Conservation (phyloP, 2,113 vertebrate species). For the Anseranas semipalmata region DNA sequence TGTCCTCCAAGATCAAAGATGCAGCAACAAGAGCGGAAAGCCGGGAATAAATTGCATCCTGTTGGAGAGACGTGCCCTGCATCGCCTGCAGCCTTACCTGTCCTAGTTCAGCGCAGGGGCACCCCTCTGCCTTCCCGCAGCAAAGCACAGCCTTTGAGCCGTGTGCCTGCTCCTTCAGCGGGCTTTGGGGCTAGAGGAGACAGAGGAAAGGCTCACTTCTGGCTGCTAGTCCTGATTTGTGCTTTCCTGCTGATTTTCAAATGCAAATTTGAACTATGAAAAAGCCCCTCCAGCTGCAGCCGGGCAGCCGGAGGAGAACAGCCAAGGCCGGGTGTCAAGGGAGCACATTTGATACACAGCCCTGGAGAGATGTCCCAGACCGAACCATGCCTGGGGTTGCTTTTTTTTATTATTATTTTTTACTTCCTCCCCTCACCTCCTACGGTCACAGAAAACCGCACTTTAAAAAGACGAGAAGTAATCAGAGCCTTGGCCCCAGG, state of each 20-base stretch:
- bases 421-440: neutral
- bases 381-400: neutral
- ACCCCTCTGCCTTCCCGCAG: rapidly evolving
- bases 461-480: conserved; percentile 25
- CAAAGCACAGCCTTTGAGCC: neutral
- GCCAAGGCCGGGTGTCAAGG: neutral
- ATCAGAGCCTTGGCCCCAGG: conserved; percentile 20
- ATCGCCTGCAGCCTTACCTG: neutral
- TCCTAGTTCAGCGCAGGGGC: neutral
- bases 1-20: neutral
- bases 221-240: neutral
- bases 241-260: neutral
- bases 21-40: conserved; percentile 11
- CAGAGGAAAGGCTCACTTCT: neutral
- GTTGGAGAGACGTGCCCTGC: neutral
- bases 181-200: neutral
- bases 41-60: conserved; percentile 23
- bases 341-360: neutral
- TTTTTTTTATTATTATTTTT: neutral
- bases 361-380: neutral
- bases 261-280: neutral
- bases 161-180: rapidly evolving
- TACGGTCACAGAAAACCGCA: rapidly evolving
- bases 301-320: neutral
- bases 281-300: neutral